Conservation (phyloP, 2,113 vertebrate species). For the Rhagologus leucostigma region DNA sequence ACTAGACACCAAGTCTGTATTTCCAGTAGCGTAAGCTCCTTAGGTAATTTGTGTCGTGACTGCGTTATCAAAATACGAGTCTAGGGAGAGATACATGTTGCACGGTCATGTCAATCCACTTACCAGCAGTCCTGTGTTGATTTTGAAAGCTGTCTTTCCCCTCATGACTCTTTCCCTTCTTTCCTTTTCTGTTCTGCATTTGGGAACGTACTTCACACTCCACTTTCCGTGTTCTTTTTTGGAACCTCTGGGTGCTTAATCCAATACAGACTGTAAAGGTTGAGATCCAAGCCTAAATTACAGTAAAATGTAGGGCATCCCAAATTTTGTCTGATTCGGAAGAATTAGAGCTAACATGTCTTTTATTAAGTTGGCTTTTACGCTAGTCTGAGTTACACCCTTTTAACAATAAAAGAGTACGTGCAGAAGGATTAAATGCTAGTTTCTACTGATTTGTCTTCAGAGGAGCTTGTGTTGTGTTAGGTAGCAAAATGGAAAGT, state of each 20-base stretch:
- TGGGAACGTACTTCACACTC: neutral
- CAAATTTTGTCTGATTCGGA: neutral
- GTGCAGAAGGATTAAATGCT: neutral
- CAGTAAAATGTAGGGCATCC: neutral
- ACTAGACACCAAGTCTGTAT: neutral
- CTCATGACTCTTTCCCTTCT: accelerated
- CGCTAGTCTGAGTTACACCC: neutral
- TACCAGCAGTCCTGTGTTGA: neutral
- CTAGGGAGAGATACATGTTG: neutral
- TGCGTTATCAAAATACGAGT: neutral
- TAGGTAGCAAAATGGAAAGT: neutral
- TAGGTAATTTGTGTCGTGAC: neutral
- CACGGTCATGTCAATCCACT: neutral
- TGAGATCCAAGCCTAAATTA: neutral
- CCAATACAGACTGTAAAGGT: neutral
- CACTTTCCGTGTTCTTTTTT: neutral
- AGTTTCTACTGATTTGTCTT: neutral
- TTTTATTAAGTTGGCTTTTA: neutral
- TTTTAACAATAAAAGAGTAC: neutral
- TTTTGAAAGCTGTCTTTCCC: neutral
- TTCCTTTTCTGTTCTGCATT: neutral
- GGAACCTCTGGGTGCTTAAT: neutral
- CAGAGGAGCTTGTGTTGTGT: neutral
- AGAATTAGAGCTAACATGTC: neutral
- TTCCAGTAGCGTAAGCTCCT: neutral